Conservation (phyloP, 2,888 invertebrate species). For the Latrodectus hesperus region DNA sequence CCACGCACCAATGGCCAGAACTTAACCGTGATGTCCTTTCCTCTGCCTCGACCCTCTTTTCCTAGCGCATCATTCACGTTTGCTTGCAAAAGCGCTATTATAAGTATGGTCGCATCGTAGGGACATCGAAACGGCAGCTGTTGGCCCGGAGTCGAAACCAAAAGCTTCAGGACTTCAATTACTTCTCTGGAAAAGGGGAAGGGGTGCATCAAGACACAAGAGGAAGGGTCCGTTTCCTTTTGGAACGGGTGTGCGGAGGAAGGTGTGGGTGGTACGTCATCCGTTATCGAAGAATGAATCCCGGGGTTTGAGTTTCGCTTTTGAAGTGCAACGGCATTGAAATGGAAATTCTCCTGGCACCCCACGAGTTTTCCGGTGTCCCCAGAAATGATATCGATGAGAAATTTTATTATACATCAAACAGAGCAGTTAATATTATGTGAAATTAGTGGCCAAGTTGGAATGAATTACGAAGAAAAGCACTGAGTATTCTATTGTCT, state of each 20-base stretch:
- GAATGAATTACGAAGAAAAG: too few species aligned
- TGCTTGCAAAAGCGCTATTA: too few species aligned
- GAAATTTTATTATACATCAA: too few species aligned
- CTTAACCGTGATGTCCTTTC: slow-evolving; percentile 1
- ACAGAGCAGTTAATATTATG: too few species aligned
- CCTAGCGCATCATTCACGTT: too few species aligned
- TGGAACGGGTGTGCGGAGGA: slow-evolving; percentile 6
- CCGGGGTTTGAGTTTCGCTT: slow-evolving; percentile 27
- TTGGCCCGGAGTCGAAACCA: slow-evolving; percentile 25
- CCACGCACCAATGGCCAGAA: not conserved
- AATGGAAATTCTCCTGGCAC: slow-evolving; percentile 21
- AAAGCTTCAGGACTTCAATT: slow-evolving; percentile 39
- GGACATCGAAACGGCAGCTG: slow-evolving; percentile 4
- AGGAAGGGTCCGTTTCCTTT: not conserved
- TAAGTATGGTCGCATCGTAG: too few species aligned
- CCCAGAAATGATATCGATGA: too few species aligned
- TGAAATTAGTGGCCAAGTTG: too few species aligned
- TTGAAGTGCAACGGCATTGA: slow-evolving; percentile 41
- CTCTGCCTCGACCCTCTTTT: slow-evolving; percentile 11
- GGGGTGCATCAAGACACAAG: not conserved
- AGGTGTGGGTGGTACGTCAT: not conserved
- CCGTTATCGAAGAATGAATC: slow-evolving; percentile 11
- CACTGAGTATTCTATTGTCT: too few species aligned
- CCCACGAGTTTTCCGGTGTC: too few species aligned
- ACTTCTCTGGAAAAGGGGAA: slow-evolving; percentile 14